These are phyloP conservation scores for Epicampocera succincta DNA, from an alignment of 2,888 invertebrate genomes.

Conservation along the genomic window DNA sequence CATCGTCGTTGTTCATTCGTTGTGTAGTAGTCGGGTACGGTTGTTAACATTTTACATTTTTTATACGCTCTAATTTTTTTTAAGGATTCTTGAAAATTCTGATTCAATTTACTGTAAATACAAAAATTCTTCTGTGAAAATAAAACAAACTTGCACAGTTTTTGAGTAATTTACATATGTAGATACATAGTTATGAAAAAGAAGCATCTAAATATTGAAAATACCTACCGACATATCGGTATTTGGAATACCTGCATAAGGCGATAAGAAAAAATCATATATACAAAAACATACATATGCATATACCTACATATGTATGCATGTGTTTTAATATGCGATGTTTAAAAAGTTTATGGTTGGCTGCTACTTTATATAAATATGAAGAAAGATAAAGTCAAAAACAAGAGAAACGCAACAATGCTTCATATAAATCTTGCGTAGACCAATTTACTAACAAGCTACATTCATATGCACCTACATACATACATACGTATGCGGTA, in stretches of 20 bases:
- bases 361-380: constrained; percentile 20
- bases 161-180: too few species aligned
- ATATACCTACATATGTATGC: not conserved
- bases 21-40: constrained; percentile 72
- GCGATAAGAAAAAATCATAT: too few species aligned
- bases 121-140: too few species aligned
- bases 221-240: not conserved
- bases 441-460: constrained; percentile 4
- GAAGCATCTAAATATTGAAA: not conserved
- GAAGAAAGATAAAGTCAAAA: constrained; percentile 20
- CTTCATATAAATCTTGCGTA: constrained; percentile 24
- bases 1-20: constrained; percentile 71
- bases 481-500: not conserved
- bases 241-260: not conserved
- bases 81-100: constrained; percentile 9
- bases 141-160: too few species aligned
- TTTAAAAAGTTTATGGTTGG: constrained; percentile 63
- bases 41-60: constrained; percentile 75
- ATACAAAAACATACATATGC: not conserved
- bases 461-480: not conserved
- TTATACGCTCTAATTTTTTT: constrained; percentile 74
- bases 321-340: constrained; percentile 43
- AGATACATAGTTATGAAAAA: too few species aligned
- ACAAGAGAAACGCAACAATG: constrained; percentile 23
- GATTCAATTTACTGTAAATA: not conserved